phyloP scores from a whole-genome alignment of 2,113 vertebrate species.

The Spilogale gracilis region DNA sequence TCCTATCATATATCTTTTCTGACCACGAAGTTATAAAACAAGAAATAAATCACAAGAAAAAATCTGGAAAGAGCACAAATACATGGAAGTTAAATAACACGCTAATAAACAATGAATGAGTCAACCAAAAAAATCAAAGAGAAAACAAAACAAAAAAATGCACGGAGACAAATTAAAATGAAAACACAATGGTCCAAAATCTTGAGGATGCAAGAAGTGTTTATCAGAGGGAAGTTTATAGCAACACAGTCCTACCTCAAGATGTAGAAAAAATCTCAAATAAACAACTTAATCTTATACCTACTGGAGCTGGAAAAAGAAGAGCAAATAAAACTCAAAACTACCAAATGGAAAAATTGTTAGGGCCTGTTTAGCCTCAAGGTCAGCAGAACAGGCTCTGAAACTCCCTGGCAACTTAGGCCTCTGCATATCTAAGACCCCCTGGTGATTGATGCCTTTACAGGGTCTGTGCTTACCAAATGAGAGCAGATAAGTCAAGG shows the following conservation, averaged over 20 bases:
- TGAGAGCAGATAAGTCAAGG: no score
- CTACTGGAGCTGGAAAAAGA: background rate
- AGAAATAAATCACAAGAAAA: no score
- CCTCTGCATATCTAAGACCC: no score
- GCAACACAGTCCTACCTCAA: background rate
- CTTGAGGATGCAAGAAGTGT: background rate
- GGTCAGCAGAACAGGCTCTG: no score
- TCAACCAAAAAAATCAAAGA: background rate
- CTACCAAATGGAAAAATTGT: background rate
- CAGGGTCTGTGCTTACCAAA: no score
- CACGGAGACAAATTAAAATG: background rate
- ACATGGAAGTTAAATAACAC: no score
- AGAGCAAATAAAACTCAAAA: background rate
- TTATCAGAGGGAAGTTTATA: background rate
- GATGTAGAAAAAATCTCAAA: background rate
- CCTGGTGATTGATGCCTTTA: no score
- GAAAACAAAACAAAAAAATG: background rate
- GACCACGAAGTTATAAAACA: no score
- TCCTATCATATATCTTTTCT: no score
- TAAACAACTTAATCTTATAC: background rate
- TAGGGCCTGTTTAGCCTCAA: no score
- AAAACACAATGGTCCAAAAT: background rate
- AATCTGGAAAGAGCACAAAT: no score
- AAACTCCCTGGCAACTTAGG: no score
- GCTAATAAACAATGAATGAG: background rate